Evolutionary conservation across 2,888 invertebrate species (phyloP), one percentile per base, ranked within the genome.

Genomic region (Nebria salina): DNA sequence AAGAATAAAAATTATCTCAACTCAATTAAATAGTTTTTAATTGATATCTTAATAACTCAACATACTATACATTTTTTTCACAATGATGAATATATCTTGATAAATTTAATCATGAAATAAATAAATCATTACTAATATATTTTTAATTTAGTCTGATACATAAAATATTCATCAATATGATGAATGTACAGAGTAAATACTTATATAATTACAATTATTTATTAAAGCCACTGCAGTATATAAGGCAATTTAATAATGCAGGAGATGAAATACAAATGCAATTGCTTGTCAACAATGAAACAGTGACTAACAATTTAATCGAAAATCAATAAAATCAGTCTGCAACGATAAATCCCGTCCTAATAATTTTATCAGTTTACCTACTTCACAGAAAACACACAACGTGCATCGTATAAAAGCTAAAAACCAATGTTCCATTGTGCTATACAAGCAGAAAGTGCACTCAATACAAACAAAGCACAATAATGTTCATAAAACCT

Each of bases 241-340:
- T 34, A 34, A 34, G 5, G 13, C 2, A 54, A 54, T 2, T 54
- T 11, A 54, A 54, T 54, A 13, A 54, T 54, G 13, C 54, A 54
- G 54, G 54, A 54, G 13, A 54, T 11, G 25, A 70, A 70, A 15
- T 5, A 20, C 26, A 70, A n/a, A 70, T 15, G 26, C n/a, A 34
- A 70, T 11, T 25, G 34, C 0, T 15, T 70, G 70, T 25, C 70
- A 70, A 26, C 70, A 70, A 25, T n/a, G 4, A 54, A 54, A 54
- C 13, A 7, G 11, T 54, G 54, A 3, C 54, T 70, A 3, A 70
- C 34, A 70, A 70, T 15, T 70, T 70, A 70, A 70, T 70, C 25
- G 15, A 20, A 70, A 70, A 70, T 70, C 70, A 70, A 70, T 70
- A 70, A 70, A 25, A 26, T 70, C 15, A 11, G 70, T 70, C 25